A percentile compares a stretch with the other conserved stretches of the same genome.
Evolutionary conservation across 2,113 vertebrate species (phyloP).

Genomic region (Stegastes partitus): DNA sequence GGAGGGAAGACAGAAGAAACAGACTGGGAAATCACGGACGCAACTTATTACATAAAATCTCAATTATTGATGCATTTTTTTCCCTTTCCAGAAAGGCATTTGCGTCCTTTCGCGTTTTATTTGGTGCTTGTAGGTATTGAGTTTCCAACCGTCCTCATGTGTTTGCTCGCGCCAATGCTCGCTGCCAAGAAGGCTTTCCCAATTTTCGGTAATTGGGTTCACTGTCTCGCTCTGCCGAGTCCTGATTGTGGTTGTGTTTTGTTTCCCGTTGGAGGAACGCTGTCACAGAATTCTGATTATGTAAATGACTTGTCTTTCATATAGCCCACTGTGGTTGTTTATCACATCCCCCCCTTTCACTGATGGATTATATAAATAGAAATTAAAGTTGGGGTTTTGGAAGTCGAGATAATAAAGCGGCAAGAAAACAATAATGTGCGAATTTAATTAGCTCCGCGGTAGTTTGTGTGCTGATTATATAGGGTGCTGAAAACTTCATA

Average conservation of each 20-base stretch:
- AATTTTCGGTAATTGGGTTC: slow-evolving; percentile 67
- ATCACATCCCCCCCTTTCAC: neutral
- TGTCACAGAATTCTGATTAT: slow-evolving; percentile 62
- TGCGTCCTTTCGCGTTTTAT: neutral
- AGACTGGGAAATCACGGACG: fast-evolving
- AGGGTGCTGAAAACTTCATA: neutral
- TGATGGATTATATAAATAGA: slow-evolving; percentile 10
- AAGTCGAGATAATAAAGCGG: neutral
- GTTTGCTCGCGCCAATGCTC: slow-evolving; percentile 7
- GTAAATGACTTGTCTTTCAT: slow-evolving; percentile 53
- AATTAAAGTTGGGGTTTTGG: slow-evolving; percentile 27
- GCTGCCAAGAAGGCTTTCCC: slow-evolving; percentile 44
- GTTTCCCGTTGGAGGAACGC: slow-evolving; percentile 45
- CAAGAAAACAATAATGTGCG: neutral
- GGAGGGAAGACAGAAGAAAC: neutral
- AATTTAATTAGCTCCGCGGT: neutral
- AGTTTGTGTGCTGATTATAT: neutral
- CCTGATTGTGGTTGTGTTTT: slow-evolving; percentile 67
- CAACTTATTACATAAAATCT: neutral
- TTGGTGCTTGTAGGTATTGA: neutral
- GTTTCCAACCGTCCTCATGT: neutral
- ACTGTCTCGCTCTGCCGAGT: slow-evolving; percentile 59
- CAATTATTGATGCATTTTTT: neutral
- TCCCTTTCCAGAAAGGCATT: neutral
- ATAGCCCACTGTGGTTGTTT: slow-evolving; percentile 53